Base-by-base conservation (phyloP, 1,140 invertebrate species). In the Hyles vespertilio region DNA sequence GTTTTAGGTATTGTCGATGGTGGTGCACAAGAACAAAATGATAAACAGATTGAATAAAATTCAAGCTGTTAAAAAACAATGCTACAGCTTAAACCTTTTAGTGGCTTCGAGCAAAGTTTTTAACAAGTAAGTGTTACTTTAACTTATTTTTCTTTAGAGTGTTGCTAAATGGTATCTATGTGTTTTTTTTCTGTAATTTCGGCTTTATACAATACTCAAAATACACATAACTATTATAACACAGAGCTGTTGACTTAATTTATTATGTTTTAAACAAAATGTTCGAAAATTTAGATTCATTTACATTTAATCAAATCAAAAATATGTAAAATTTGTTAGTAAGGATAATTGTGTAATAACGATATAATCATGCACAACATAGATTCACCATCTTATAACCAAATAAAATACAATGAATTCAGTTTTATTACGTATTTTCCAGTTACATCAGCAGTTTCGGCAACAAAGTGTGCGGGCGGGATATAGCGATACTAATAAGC, bases 1-100 rank as follows among this genome's bases (percentile, higher is more conserved):
- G 34, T 72, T 67, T 33, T 60, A 89, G 87, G 82, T 92, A 3
- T 67, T 91, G 3, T 79, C 86, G 3, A 70, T 92, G 60, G 87
- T 92, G 0, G 88, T 92, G 55, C 91, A 92, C 63, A 90, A 91
- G 67, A 91, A 84, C 33, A 92, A 92, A 70, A 91, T 91, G 53
- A 69, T 88, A 9, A 51, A 78, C 5, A 83, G 92, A 33, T 60
- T 92, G 6, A 77, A 82, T 3, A 90, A 91, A 68, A 87, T 92
- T 7, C 84, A 90, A 61, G 79, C 88, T 5, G 72, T 90, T 0
- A 90, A 87, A 51, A 90, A 91, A 45, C 89, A 90, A 40, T 92
- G 91, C 61, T 90, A 81, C 36, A 92, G 91, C 56, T 62, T 92
- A 5, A 91, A 92, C 53, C 87, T 91, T 63, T 74, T 92, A 22